Base-by-base conservation (phyloP, 1,140 invertebrate species). In the Drosophila bifasciata region DNA sequence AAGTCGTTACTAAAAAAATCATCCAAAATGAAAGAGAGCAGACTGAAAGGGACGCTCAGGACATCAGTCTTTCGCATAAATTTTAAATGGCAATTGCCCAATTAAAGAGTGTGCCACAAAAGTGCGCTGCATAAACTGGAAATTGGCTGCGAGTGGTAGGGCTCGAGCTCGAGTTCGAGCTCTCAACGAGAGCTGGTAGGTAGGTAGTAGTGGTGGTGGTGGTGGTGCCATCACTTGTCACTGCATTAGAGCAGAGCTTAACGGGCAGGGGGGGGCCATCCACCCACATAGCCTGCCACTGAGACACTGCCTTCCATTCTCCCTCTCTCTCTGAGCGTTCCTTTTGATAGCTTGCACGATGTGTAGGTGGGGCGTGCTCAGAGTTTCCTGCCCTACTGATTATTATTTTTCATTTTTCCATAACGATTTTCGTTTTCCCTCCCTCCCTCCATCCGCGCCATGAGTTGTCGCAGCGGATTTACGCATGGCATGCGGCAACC, bases 361-460 rank as follows among this genome's bases (percentile, higher is more conserved):
- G n/a, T n/a, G 32, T 36, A 36, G 32, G 32, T 13, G 11, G 32
- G 11, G 32, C 3, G 4, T 13, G 13, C 32, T 13, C 32, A 36
- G 32, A 36, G 3, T 36, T 13, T 13, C 32, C 32, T 36, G n/a
- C 32, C 32, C 32, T 13, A 83, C 74, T 81, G 83, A 88, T 86
- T 86, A 86, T 86, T 86, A 86, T 78, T 86, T 88, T 85, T 81
- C 83, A 85, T 86, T 85, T 85, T 78, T 80, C 64, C 74, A 63
- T 64, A 81, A 88, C 77, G 74, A 78, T 81, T 88, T 88, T 67
- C 69, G 78, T 88, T 63, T 53, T 56, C 28, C 19, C 19, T 21
- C 19, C 19, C 3, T 21, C 19, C 19, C 23, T 28, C 15, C 45
- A 55, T 53, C 40, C 45, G 36, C 61, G 44, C 46, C 36, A 69